A percentile compares a stretch with the other conserved stretches of the same genome.
These are phyloP conservation scores for Muscicapa comitata DNA, from an alignment of 2,797 vertebrate genomes.

Conservation along the genomic window DNA sequence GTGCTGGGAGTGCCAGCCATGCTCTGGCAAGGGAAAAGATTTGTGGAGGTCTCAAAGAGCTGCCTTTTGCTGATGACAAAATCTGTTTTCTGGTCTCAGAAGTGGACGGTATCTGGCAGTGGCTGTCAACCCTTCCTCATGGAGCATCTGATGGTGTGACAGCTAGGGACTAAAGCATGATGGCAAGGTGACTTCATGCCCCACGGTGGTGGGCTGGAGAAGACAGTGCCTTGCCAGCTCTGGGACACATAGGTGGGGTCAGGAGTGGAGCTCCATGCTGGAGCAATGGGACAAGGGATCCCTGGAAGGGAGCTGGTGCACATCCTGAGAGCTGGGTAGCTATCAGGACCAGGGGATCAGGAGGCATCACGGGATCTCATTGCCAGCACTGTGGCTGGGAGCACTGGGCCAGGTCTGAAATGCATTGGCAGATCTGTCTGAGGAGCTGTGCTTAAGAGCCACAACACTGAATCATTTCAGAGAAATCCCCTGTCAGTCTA, in stretches of 20 bases:
- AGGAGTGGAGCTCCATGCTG: not conserved
- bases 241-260: accelerated
- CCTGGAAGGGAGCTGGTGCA: accelerated
- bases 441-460: slow-evolving; percentile 1
- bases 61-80: not conserved
- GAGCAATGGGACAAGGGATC: not conserved
- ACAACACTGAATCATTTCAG: slow-evolving; percentile 45
- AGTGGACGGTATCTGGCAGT: not conserved
- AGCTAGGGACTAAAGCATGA: not conserved
- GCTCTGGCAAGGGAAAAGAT: not conserved
- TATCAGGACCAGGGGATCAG: not conserved
- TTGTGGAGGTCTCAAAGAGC: not conserved
- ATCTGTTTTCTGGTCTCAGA: not conserved
- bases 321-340: not conserved
- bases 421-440: not conserved
- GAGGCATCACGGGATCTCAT: accelerated
- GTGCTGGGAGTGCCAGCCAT: not conserved
- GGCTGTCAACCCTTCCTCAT: not conserved
- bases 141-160: not conserved
- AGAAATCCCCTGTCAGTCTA: slow-evolving; percentile 40
- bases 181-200: not conserved
- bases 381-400: accelerated
- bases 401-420: not conserved
- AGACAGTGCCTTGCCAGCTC: not conserved
- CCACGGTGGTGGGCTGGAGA: accelerated